phyloP scores from a whole-genome alignment of 2,113 vertebrate species.

The Sporophila hypoxantha region DNA sequence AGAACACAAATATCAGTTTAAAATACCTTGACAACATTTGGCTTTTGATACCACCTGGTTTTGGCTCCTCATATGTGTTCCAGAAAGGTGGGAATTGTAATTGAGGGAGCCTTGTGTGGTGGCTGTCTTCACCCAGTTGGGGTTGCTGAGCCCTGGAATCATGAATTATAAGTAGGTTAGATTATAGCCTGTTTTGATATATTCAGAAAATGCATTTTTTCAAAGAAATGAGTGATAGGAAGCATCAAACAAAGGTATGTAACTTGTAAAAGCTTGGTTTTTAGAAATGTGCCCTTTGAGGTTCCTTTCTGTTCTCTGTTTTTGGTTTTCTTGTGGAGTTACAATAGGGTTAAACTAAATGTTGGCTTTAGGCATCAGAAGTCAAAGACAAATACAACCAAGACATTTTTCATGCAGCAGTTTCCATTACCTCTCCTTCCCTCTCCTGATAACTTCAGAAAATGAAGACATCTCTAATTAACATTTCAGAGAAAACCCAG shows the following conservation, averaged over 20 bases:
- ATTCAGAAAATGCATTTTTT: neutral
- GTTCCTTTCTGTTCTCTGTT: neutral
- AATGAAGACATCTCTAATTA: neutral
- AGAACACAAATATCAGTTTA: neutral
- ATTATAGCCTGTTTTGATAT: neutral
- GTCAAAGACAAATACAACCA: neutral
- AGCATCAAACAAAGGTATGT: neutral
- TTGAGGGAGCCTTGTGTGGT: neutral
- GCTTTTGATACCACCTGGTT: neutral
- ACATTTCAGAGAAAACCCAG: neutral
- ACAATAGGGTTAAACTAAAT: neutral
- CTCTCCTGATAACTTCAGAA: neutral
- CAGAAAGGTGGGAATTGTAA: neutral
- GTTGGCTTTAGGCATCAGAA: neutral
- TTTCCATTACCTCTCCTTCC: neutral
- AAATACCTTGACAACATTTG: neutral
- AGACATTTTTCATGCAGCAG: neutral
- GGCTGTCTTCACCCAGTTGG: neutral
- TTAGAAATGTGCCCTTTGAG: neutral
- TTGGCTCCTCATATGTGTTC: neutral
- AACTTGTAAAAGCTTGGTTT: neutral
- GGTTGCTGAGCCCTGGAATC: neutral
- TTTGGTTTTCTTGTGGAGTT: neutral
- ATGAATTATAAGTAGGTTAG: neutral
- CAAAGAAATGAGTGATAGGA: neutral